Evolutionary conservation across 2,888 invertebrate species (phyloP).

Genomic region (Tanaodytes sp.): DNA sequence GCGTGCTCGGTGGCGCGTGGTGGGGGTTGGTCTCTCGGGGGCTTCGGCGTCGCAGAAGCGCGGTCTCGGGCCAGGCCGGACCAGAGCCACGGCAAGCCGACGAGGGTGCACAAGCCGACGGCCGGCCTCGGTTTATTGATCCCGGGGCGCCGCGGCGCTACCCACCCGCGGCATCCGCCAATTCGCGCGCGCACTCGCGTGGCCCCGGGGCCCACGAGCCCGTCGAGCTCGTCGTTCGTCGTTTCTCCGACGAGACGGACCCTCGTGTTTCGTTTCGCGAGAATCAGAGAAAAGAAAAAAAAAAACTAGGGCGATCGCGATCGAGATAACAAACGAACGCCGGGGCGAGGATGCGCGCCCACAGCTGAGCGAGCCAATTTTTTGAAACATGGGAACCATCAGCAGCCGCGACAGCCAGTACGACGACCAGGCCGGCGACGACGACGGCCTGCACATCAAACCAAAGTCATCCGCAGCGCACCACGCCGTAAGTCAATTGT

Average conservation of each 20-base stretch:
- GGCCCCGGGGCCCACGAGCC: conserved; percentile 5
- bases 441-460: conserved; percentile 69
- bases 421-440: conserved; percentile 68
- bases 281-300: no score
- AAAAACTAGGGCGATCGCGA: background rate
- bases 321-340: no score
- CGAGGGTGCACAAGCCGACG: conserved; percentile 67
- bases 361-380: conserved; percentile 9
- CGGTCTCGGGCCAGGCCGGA: conserved; percentile 61
- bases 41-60: conserved; percentile 63
- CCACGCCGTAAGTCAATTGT: no score
- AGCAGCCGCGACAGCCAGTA: conserved; percentile 68
- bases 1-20: conserved; percentile 54
- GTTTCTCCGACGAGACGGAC: no score
- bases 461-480: conserved; percentile 58
- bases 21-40: conserved; percentile 63
- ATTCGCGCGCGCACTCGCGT: conserved; percentile 3
- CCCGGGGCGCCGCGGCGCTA: conserved; percentile 73
- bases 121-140: conserved; percentile 72
- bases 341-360: conserved; percentile 25
- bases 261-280: no score
- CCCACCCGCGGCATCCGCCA: conserved; percentile 70
- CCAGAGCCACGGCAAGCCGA: conserved; percentile 65
- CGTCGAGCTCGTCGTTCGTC: no score
- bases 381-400: conserved; percentile 67